phyloP scores from a whole-genome alignment of 2,113 vertebrate genomes.

The Garra rufa region DNA sequence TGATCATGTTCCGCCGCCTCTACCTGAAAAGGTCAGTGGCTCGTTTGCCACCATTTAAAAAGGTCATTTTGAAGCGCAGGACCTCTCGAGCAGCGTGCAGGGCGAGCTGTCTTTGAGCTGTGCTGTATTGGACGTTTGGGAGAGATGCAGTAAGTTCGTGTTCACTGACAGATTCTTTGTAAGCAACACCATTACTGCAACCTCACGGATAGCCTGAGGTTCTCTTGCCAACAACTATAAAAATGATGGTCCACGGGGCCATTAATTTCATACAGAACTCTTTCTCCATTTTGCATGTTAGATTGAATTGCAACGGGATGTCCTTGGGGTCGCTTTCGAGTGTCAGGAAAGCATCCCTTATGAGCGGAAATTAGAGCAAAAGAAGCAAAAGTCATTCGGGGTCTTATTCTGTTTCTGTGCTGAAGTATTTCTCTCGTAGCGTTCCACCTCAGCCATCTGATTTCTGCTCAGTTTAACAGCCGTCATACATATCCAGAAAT shows the following conservation, averaged over 20 bases:
- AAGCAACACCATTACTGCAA: constrained; percentile 50
- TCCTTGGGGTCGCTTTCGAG: constrained; percentile 15
- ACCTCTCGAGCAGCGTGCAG: background rate
- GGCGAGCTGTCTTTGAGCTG: constrained; percentile 16
- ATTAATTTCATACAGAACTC: constrained; percentile 46
- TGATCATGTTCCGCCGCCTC: background rate
- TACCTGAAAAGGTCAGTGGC: constrained; percentile 35
- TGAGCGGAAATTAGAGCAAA: background rate
- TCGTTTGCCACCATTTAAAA: constrained; percentile 34
- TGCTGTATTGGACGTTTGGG: constrained; percentile 27
- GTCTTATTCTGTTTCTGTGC: background rate
- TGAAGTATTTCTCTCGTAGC: background rate
- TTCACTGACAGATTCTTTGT: constrained; percentile 50
- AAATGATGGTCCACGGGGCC: constrained; percentile 41
- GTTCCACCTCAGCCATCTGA: background rate
- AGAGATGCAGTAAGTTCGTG: constrained; percentile 40
- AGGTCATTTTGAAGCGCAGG: constrained; percentile 13
- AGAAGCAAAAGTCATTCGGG: background rate
- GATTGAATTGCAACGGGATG: constrained; percentile 34
- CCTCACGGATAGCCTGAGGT: constrained; percentile 38
- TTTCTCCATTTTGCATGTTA: constrained; percentile 39
- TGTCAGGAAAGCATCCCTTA: constrained; percentile 24
- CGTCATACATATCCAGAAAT: background rate
- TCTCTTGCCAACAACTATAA: constrained; percentile 42
- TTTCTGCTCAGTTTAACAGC: background rate